Evolutionary conservation across 2,888 invertebrate genomes (phyloP), one percentile per base, ranked within the genome.

Genomic region (Amphipoea lucens): DNA sequence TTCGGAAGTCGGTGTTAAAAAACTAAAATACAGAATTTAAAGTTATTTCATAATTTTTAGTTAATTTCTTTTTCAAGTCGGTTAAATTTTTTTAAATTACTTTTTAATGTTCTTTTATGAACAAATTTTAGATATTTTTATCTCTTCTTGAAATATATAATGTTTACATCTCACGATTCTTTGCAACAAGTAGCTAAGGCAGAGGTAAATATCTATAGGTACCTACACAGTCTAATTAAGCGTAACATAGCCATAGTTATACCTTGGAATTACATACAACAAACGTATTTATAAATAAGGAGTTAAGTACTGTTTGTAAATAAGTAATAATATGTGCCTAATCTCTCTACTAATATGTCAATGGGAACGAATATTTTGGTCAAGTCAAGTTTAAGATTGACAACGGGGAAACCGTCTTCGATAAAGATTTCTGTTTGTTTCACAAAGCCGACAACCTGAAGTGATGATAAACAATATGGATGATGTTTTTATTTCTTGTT

Each of bases 401-500:
- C 51, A 48, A 67, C 51, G 54, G 36, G 72, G 72, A 68, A 67
- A 75, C 74, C 48, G n/a, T 7, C 63, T 48, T 75, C 29, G 75
- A 83, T 86, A 83, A 79, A 79, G 23, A 71, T 67, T 65, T 57
- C 14, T 42, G 48, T 78, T 76, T 78, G 70, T 79, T 74, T 79
- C 45, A 76, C 66, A 70, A 82, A 81, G 81, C 85, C 83, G 85
- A 82, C 82, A 81, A 68, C 12, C 54, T 86, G 51, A 82, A 83
- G 82, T 87, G 66, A 81, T 70, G 79, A 83, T 74, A 86, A 81
- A 83, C 72, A 83, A 67, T 62, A 69, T 70, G 79, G 77, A 76
- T 75, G 74, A 70, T 74, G 82, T 74, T 83, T 86, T 87, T 87
- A 83, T 89, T 80, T 85, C 51, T 77, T 82, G 73, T 63, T 80